These are phyloP conservation scores for Semotilus atromaculatus DNA, from an alignment of 2,797 vertebrate species.

Conservation along the genomic window DNA sequence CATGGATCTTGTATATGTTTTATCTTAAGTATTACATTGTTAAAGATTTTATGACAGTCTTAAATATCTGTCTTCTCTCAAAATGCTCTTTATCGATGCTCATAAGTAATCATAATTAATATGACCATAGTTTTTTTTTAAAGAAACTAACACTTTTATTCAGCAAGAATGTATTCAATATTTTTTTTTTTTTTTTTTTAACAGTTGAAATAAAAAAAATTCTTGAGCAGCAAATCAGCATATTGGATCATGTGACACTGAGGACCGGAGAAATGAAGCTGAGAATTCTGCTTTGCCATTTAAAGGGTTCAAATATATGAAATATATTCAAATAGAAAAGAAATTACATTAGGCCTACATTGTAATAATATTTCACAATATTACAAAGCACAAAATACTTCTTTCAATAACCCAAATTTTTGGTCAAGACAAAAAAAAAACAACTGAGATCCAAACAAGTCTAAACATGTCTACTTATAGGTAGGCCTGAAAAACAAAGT, in stretches of 20 bases:
- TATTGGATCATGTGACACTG: background rate
- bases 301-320: background rate
- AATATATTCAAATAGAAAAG: background rate
- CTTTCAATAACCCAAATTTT: background rate
- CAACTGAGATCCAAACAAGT: constrained; percentile 31
- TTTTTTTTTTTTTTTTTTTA: too few species aligned
- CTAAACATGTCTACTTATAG: constrained; percentile 20
- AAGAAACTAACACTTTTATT: background rate
- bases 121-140: background rate
- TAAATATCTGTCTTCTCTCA: background rate
- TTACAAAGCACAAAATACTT: background rate
- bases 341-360: too few species aligned
- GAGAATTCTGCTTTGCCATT: background rate
- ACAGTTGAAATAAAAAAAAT: background rate
- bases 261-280: background rate
- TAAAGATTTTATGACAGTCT: background rate
- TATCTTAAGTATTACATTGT: background rate
- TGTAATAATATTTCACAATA: background rate
- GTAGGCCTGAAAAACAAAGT: constrained; percentile 43
- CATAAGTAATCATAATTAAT: background rate
- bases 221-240: background rate
- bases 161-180: background rate
- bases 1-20: background rate
- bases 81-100: background rate
- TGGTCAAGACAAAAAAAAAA: background rate